Evolutionary conservation across 2,113 vertebrate species (phyloP).

Genomic region (Apodemus speciosus): DNA sequence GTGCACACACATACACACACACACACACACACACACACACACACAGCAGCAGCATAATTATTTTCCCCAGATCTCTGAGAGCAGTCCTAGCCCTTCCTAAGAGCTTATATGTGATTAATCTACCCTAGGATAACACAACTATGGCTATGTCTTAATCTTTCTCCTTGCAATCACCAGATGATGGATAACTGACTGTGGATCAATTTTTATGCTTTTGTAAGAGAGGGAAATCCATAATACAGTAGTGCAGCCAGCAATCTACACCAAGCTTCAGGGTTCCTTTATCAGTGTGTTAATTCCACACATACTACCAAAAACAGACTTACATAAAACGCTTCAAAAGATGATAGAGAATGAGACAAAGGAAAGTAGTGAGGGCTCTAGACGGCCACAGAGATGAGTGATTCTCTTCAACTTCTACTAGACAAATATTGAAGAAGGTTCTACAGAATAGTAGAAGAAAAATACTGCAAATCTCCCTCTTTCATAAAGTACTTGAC

Average conservation of each 20-base stretch:
- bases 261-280: background rate
- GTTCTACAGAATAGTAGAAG: background rate
- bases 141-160: background rate
- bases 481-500: background rate
- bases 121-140: background rate
- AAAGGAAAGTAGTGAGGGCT: background rate
- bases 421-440: background rate
- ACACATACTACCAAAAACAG: background rate
- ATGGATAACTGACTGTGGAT: background rate
- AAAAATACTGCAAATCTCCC: background rate
- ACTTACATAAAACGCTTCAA: constrained; percentile 21
- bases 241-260: background rate
- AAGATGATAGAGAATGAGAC: background rate
- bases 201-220: background rate
- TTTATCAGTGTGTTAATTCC: background rate
- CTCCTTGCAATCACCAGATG: background rate
- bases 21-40: background rate
- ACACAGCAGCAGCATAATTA: background rate
- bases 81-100: background rate
- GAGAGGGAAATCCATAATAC: background rate
- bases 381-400: background rate
- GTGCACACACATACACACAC: background rate
- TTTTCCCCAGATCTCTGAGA: background rate
- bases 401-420: background rate
- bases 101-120: background rate